Evolutionary conservation across 2,888 invertebrate genomes (phyloP).

Genomic region (Ischnura elegans): DNA sequence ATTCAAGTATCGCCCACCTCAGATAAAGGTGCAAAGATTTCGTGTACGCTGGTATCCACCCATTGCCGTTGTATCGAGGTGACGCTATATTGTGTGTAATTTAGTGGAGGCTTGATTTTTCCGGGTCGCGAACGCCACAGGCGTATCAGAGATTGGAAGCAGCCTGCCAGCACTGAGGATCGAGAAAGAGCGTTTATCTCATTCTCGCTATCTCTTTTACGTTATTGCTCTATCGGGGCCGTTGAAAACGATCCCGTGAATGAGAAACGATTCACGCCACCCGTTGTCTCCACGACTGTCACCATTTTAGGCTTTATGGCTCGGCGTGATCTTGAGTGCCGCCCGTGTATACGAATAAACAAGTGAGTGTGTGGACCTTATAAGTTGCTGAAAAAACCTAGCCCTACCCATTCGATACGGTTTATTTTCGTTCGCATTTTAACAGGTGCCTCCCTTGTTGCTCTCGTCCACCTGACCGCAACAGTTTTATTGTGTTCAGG

Average conservation of each 20-base stretch:
- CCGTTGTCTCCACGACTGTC: slow-evolving; percentile 43
- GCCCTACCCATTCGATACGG: slow-evolving; percentile 22
- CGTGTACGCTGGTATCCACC: neutral
- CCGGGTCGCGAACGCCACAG: too few species aligned
- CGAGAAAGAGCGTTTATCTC: slow-evolving; percentile 26
- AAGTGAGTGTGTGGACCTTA: neutral
- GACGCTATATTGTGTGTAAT: neutral
- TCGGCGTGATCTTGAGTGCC: slow-evolving; percentile 31
- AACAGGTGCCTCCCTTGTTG: slow-evolving; percentile 1
- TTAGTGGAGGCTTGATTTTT: neutral
- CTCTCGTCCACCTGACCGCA: neutral
- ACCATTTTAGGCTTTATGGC: slow-evolving; percentile 42
- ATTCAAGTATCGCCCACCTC: neutral
- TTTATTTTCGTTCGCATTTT: slow-evolving; percentile 1
- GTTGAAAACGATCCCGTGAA: slow-evolving; percentile 4
- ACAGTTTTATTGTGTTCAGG: slow-evolving; percentile 39
- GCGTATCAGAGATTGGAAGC: neutral
- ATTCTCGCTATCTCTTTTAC: slow-evolving; percentile 13
- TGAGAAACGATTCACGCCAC: slow-evolving; percentile 16
- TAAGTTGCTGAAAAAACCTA: slow-evolving; percentile 39
- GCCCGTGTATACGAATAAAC: slow-evolving; percentile 45
- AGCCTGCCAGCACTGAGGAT: slow-evolving; percentile 2
- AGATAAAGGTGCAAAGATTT: neutral
- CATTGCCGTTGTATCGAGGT: neutral
- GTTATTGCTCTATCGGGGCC: slow-evolving; percentile 40